phyloP scores from a whole-genome alignment of 2,113 vertebrate species.

The Tympanuchus pallidicinctus region DNA sequence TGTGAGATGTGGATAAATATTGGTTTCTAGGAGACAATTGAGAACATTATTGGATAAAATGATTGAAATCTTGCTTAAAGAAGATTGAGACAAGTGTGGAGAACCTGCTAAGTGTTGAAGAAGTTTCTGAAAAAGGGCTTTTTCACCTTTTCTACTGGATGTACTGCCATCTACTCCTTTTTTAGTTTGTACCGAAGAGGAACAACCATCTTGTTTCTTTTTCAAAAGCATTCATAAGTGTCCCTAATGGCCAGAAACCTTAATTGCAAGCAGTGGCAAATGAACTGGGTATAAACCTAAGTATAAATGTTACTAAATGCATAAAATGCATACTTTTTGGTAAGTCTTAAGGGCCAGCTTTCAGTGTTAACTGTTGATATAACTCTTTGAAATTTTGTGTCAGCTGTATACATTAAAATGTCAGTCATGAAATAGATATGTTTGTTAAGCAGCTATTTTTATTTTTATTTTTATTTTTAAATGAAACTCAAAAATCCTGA shows the following conservation, averaged over 20 bases:
- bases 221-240: not conserved
- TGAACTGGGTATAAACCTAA: not conserved
- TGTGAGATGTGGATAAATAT: not conserved
- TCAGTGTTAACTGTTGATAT: not conserved
- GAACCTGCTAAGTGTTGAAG: not conserved
- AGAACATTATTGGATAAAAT: not conserved
- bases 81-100: not conserved
- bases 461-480: not conserved
- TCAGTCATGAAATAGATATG: not conserved
- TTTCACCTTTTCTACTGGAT: not conserved
- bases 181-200: not conserved
- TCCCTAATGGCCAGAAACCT: not conserved
- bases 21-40: not conserved
- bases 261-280: not conserved
- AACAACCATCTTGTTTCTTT: not conserved
- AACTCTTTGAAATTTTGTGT: not conserved
- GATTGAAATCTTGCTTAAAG: not conserved
- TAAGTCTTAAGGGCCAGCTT: not conserved
- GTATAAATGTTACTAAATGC: not conserved
- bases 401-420: not conserved
- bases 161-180: not conserved
- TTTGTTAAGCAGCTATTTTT: not conserved
- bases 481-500: not conserved
- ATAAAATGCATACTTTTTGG: not conserved
- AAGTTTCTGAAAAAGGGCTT: not conserved